Percentiles rank a stretch among this genome's conserved stretches.
phyloP scores from a whole-genome alignment of 92 coral and sea anemone species.

The Phenganax subtilis region DNA sequence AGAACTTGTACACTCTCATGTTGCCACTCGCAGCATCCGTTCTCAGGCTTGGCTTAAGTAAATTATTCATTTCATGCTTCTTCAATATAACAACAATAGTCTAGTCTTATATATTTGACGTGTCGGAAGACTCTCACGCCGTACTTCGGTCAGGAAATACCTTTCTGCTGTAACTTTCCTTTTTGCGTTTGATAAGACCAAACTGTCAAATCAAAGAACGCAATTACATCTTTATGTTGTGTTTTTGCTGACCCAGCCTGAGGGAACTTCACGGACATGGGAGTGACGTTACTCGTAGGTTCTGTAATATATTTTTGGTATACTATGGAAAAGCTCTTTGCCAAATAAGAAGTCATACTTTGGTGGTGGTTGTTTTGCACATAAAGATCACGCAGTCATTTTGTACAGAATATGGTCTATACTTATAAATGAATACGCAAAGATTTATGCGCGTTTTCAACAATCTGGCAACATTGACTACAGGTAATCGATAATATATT shows the following conservation, averaged over 20 bases:
- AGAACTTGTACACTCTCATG: not conserved
- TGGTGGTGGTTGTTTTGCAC: not conserved
- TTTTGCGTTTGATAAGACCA: conserved; percentile 12
- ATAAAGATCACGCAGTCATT: not conserved
- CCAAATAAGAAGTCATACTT: no score
- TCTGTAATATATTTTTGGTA: no score
- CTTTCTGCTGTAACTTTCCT: conserved; percentile 16
- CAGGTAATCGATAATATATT: conserved; percentile 1
- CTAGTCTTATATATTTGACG: conserved; percentile 15
- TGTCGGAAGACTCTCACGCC: conserved; percentile 18
- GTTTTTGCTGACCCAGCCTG: not conserved
- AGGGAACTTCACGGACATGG: no score
- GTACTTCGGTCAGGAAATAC: conserved; percentile 24
- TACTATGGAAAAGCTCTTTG: no score
- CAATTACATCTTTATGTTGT: not conserved
- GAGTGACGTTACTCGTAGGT: no score
- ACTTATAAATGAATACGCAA: not conserved
- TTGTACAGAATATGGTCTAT: not conserved
- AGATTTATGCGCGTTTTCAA: not conserved
- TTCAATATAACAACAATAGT: not conserved
- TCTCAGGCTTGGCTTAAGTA: not conserved
- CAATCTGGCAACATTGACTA: not conserved
- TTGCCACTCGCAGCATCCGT: conserved; percentile 6
- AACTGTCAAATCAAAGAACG: conserved; percentile 8
- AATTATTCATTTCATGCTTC: not conserved